Conservation (phyloP, 2,888 invertebrate genomes). For the Leucophenga montana region DNA sequence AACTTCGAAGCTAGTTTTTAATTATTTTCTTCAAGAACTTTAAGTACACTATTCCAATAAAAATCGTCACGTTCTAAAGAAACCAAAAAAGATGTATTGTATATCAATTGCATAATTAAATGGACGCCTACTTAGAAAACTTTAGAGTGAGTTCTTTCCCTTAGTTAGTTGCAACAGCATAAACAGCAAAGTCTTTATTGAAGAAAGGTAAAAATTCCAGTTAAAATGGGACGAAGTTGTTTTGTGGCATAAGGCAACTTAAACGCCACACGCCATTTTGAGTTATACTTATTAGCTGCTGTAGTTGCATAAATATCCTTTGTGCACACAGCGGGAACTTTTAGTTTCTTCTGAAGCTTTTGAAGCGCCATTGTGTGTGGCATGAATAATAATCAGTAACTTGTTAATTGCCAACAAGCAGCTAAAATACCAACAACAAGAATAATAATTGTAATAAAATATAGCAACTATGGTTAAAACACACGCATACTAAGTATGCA, state of each 20-base stretch:
- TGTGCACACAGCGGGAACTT: background rate
- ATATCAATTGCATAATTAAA: conserved; percentile 28
- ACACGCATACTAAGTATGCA: background rate
- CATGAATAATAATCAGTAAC: conserved; percentile 44
- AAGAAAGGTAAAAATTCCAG: too few species aligned
- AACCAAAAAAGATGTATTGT: background rate
- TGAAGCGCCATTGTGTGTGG: conserved; percentile 23
- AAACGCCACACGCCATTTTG: background rate
- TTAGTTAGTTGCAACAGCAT: too few species aligned
- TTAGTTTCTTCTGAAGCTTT: background rate
- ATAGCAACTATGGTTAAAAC: conserved; percentile 1
- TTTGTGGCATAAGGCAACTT: too few species aligned
- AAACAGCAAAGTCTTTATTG: too few species aligned
- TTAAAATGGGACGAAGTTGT: too few species aligned
- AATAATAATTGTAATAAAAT: conserved; percentile 10
- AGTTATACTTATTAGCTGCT: conserved; percentile 10
- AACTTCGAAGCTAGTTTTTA: too few species aligned
- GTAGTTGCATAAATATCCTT: background rate
- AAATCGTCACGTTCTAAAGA: too few species aligned
- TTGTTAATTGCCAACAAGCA: conserved; percentile 26
- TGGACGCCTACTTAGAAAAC: too few species aligned
- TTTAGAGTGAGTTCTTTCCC: too few species aligned
- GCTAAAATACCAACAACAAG: conserved; percentile 29
- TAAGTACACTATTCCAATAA: too few species aligned
- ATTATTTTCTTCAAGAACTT: too few species aligned